Evolutionary conservation across 2,888 invertebrate species (phyloP).

Genomic region (Drosophila prolongata): DNA sequence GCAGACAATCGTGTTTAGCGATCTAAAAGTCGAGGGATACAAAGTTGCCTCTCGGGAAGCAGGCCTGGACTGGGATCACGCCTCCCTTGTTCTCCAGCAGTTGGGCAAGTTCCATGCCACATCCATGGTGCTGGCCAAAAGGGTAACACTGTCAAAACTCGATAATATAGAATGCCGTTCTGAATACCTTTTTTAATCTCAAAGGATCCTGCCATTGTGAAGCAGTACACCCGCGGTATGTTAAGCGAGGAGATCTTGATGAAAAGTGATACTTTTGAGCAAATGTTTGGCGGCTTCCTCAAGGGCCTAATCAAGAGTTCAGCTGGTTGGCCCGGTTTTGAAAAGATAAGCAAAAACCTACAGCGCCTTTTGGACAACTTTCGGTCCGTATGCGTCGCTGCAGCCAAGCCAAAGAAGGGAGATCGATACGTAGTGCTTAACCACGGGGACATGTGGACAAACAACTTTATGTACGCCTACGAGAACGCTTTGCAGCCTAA

Average conservation of each 20-base stretch:
- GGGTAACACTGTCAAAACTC: slow-evolving; percentile 73
- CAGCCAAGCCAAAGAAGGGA: slow-evolving; percentile 54
- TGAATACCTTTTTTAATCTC: neutral
- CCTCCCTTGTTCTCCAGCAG: slow-evolving; percentile 85
- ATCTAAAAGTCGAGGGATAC: slow-evolving; percentile 85
- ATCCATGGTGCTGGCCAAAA: slow-evolving; percentile 85
- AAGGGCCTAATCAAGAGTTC: slow-evolving; percentile 74
- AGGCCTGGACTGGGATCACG: slow-evolving; percentile 86
- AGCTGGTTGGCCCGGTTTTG: slow-evolving; percentile 84
- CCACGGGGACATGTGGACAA: slow-evolving; percentile 86
- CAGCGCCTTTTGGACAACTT: slow-evolving; percentile 62
- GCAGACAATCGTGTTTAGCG: slow-evolving; percentile 85
- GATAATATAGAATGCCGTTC: neutral
- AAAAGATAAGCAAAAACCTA: slow-evolving; percentile 82
- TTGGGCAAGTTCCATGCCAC: slow-evolving; percentile 86
- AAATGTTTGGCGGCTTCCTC: slow-evolving; percentile 67
- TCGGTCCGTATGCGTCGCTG: slow-evolving; percentile 43
- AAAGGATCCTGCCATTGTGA: slow-evolving; percentile 63
- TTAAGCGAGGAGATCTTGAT: slow-evolving; percentile 54
- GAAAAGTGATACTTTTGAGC: slow-evolving; percentile 59
- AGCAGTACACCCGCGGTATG: slow-evolving; percentile 63
- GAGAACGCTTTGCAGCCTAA: slow-evolving; percentile 54
- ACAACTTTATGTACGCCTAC: slow-evolving; percentile 85
- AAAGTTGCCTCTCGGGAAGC: slow-evolving; percentile 85
- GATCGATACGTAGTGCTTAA: slow-evolving; percentile 84